phyloP scores from a whole-genome alignment of 2,113 vertebrate genomes.

The Formicarius rufipectus region DNA sequence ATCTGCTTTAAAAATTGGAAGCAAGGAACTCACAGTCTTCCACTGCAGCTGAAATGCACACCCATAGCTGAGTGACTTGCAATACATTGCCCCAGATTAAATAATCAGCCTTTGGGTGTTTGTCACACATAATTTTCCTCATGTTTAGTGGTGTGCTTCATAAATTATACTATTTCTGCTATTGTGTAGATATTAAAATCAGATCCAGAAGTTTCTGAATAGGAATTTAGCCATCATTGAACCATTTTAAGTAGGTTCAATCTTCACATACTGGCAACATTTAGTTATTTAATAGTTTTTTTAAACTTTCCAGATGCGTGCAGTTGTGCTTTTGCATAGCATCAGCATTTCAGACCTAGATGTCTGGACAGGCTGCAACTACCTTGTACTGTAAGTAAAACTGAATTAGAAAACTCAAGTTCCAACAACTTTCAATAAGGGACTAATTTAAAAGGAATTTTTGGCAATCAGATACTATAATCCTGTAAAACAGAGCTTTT shows the following conservation, averaged over 20 bases:
- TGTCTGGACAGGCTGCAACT: background rate
- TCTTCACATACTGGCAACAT: background rate
- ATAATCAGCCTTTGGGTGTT: background rate
- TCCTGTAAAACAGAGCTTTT: background rate
- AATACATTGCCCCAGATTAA: background rate
- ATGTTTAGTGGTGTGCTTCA: background rate
- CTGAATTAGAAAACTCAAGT: background rate
- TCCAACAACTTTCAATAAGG: background rate
- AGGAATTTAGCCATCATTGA: background rate
- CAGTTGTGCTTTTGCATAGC: background rate
- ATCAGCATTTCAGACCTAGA: background rate
- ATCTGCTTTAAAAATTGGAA: slow-evolving; percentile 49
- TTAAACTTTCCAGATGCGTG: background rate
- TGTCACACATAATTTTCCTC: background rate
- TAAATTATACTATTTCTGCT: background rate
- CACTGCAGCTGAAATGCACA: background rate
- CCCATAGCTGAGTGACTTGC: background rate
- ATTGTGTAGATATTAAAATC: background rate
- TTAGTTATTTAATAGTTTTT: background rate
- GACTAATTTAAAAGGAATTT: background rate
- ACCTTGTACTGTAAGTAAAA: background rate
- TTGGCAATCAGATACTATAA: background rate
- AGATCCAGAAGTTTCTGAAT: background rate
- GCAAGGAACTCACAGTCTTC: background rate
- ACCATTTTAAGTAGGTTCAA: too few relatives aligned